A percentile compares a stretch with the other conserved stretches of the same genome.
phyloP scores from a whole-genome alignment of 1,140 invertebrate species.

The Calosoma granatense region DNA sequence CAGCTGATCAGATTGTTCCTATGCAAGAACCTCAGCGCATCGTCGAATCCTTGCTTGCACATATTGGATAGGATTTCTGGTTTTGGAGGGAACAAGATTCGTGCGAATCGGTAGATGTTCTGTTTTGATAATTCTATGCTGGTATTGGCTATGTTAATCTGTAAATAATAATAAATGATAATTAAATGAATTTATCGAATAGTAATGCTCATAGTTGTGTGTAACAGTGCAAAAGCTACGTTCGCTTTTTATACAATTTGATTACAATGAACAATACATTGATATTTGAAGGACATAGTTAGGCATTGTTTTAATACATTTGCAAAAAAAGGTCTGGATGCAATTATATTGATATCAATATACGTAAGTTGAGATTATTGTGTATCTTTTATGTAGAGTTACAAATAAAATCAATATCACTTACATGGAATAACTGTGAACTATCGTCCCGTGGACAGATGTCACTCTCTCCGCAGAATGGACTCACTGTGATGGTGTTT shows the following conservation, averaged over 20 bases:
- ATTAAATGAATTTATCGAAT: slow-evolving; percentile 14
- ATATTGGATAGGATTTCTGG: slow-evolving; percentile 88
- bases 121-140: slow-evolving; percentile 87
- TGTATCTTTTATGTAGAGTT: background rate
- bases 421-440: slow-evolving; percentile 74
- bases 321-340: too few species aligned
- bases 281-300: too few species aligned
- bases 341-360: too few species aligned
- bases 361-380: background rate
- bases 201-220: background rate
- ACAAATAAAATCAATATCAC: slow-evolving; percentile 27
- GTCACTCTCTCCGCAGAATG: slow-evolving; percentile 95
- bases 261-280: too few species aligned
- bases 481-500: slow-evolving; percentile 93
- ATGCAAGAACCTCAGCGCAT: slow-evolving; percentile 86
- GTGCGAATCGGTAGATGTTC: slow-evolving; percentile 84
- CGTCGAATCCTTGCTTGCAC: slow-evolving; percentile 96
- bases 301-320: too few species aligned
- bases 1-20: slow-evolving; percentile 84
- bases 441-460: slow-evolving; percentile 91
- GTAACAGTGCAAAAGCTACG: background rate
- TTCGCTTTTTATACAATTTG: too few species aligned
- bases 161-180: too few species aligned
- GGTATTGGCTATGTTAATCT: slow-evolving; percentile 89
- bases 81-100: slow-evolving; percentile 89